Conservation (phyloP, 2,888 invertebrate species). For the Hydroisotoma schaefferi region DNA sequence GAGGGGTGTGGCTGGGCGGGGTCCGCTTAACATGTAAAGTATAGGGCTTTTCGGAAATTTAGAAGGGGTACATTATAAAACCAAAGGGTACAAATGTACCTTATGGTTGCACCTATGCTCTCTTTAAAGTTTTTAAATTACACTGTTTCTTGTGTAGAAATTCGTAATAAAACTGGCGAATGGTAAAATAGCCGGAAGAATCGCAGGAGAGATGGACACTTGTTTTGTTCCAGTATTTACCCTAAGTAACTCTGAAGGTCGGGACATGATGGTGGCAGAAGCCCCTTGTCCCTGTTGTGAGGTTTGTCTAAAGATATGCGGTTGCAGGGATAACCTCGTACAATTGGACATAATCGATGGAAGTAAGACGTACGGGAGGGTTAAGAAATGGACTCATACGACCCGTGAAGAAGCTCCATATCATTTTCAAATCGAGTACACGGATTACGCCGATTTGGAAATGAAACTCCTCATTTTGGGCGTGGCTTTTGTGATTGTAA, state of each 20-base stretch:
- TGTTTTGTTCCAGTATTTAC: constrained; percentile 2
- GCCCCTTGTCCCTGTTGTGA: not conserved
- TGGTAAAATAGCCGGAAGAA: not conserved
- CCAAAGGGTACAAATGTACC: too few relatives aligned
- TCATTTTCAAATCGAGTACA: not conserved
- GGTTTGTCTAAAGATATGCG: not conserved
- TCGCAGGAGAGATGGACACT: not conserved
- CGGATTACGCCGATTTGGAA: not conserved
- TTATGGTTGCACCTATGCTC: too few relatives aligned
- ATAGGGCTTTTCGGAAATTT: too few relatives aligned
- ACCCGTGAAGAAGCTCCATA: not conserved
- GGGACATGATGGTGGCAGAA: not conserved
- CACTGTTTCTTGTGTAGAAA: too few relatives aligned
- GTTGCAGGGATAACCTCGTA: not conserved
- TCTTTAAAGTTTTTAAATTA: too few relatives aligned
- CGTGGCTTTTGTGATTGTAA: not conserved
- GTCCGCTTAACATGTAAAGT: too few relatives aligned
- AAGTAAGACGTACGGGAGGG: not conserved
- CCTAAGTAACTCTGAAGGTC: not conserved
- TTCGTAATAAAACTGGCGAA: not conserved
- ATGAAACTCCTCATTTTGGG: not conserved
- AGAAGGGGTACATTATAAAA: too few relatives aligned
- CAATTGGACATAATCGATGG: not conserved
- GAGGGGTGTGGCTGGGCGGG: too few relatives aligned
- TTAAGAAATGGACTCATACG: not conserved